Conservation (phyloP, 1,140 invertebrate species). For the Mamestra configurata region DNA sequence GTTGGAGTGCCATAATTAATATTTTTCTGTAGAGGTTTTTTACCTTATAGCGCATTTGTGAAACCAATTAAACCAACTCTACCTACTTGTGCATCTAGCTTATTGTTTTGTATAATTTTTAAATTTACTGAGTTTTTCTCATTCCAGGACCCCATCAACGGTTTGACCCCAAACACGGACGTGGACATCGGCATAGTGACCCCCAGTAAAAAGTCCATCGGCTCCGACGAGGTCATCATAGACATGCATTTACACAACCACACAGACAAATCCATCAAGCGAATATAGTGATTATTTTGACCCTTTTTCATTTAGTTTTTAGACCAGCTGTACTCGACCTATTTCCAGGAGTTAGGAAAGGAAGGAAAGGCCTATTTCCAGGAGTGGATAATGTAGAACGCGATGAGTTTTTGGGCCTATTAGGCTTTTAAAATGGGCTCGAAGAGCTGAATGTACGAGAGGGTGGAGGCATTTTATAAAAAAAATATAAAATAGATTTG, state of each 20-base stretch:
- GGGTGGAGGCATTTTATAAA: no score
- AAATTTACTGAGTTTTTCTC: slow-evolving; percentile 10
- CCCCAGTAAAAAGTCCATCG: slow-evolving; percentile 74
- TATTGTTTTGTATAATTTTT: neutral
- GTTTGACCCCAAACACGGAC: slow-evolving; percentile 75
- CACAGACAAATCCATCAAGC: slow-evolving; percentile 49
- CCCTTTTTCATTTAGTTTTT: slow-evolving; percentile 2
- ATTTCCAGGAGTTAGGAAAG: no score
- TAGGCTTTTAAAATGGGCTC: no score
- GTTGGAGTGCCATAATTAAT: no score
- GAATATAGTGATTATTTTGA: slow-evolving; percentile 55
- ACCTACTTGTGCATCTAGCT: no score
- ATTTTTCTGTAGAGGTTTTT: no score
- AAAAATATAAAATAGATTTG: no score
- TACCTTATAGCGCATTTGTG: no score
- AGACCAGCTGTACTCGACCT: neutral
- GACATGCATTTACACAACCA: slow-evolving; percentile 75
- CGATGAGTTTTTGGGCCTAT: neutral
- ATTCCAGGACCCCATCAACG: slow-evolving; percentile 77
- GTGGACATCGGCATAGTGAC: slow-evolving; percentile 71
- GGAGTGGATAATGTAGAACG: neutral
- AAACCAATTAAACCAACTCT: no score
- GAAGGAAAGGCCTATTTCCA: neutral
- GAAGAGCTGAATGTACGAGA: no score
- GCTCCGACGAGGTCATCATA: slow-evolving; percentile 77